phyloP scores from a whole-genome alignment of 2,888 invertebrate species.

The Nymphalis c-album region DNA sequence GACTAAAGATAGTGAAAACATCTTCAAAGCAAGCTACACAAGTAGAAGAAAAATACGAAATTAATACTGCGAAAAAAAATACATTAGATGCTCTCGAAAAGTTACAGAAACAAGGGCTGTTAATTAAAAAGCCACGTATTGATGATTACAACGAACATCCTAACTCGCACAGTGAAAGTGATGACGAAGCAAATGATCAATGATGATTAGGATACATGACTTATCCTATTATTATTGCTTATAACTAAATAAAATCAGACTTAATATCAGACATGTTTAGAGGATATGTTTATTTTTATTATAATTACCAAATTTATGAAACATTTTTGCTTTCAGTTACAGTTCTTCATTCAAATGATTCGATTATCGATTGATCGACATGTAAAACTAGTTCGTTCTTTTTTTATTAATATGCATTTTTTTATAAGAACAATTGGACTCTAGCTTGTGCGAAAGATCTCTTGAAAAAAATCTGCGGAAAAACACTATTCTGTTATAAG shows the following conservation, averaged over 20 bases:
- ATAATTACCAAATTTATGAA: neutral
- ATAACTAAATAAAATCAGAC: neutral
- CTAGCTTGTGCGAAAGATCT: no score
- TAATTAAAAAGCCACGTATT: slow-evolving; percentile 70
- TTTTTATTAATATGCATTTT: no score
- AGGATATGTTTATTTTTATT: neutral
- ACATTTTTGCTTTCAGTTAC: neutral
- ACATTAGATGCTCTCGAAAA: slow-evolving; percentile 72
- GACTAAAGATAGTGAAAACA: slow-evolving; percentile 63
- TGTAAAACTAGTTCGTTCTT: no score
- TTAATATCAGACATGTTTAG: neutral
- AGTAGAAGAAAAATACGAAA: slow-evolving; percentile 61
- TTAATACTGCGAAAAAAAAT: slow-evolving; percentile 55
- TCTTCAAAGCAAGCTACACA: slow-evolving; percentile 58
- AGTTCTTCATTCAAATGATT: no score
- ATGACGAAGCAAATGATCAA: slow-evolving; percentile 46
- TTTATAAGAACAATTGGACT: no score
- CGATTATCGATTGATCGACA: no score
- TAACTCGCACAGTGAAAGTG: slow-evolving; percentile 48
- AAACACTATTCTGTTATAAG: no score
- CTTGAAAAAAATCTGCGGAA: no score
- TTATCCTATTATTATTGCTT: neutral
- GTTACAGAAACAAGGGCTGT: slow-evolving; percentile 69
- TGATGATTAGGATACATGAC: slow-evolving; percentile 13
- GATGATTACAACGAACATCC: slow-evolving; percentile 57